phyloP scores from a whole-genome alignment of 2,113 vertebrate species.

The Thinocorus orbignyianus region DNA sequence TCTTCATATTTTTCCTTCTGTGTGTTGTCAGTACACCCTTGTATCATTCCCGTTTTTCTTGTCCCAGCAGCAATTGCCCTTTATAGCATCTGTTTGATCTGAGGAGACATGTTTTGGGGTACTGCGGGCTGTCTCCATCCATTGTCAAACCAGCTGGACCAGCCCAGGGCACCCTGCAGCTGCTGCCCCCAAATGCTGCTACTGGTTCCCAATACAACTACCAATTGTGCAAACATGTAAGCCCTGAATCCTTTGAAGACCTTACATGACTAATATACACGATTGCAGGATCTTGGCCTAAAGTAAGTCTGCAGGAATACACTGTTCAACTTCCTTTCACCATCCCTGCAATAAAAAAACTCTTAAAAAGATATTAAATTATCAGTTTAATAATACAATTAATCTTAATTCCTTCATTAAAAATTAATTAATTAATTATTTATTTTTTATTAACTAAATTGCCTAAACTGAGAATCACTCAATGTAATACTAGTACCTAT shows the following conservation, averaged over 20 bases:
- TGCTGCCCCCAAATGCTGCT: background rate
- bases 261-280: background rate
- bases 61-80: background rate
- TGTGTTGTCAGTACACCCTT: no score
- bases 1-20: background rate
- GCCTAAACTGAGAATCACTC: background rate
- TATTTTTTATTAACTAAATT: background rate
- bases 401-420: background rate
- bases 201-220: background rate
- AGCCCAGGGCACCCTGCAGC: background rate
- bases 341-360: background rate
- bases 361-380: background rate
- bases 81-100: background rate
- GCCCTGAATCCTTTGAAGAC: background rate
- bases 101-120: background rate
- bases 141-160: background rate
- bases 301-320: background rate
- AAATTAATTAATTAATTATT: no score
- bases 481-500: background rate
- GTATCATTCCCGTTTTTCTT: background rate
- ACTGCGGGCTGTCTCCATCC: background rate
- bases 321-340: background rate
- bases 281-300: background rate
- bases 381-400: background rate
- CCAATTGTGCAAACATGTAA: background rate